phyloP scores from a whole-genome alignment of 2,797 vertebrate species.

The Phaenicophaeus curvirostris region DNA sequence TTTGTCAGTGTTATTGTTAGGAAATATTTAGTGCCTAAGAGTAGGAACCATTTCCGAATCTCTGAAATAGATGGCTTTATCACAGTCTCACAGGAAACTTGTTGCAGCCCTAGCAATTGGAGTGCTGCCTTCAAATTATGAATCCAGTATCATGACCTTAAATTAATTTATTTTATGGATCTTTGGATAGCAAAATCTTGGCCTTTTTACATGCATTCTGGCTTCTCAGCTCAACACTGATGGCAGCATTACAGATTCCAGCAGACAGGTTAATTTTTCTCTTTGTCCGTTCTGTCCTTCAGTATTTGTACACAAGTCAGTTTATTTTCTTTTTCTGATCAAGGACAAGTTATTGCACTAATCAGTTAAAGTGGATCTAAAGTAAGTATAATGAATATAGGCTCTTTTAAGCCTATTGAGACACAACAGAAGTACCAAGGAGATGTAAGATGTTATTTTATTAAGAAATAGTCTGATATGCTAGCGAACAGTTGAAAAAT shows the following conservation, averaged over 20 bases:
- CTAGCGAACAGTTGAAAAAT: not conserved
- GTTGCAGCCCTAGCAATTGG: not conserved
- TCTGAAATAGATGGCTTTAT: not conserved
- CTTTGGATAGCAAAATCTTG: not conserved
- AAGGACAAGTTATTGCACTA: not conserved
- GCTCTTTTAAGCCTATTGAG: not conserved
- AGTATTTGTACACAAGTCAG: not conserved
- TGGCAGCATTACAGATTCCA: slow-evolving; percentile 1
- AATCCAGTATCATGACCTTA: not conserved
- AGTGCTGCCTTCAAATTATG: not conserved
- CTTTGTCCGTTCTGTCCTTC: not conserved
- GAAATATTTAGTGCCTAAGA: not conserved
- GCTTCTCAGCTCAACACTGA: not conserved
- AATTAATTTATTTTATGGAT: not conserved
- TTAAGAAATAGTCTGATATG: not conserved
- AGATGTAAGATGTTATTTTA: not conserved
- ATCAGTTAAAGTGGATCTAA: not conserved
- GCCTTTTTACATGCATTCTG: not conserved
- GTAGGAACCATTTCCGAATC: not conserved
- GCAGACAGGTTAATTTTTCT: not conserved
- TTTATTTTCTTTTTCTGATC: not conserved
- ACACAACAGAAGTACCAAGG: not conserved
- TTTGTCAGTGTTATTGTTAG: not conserved
- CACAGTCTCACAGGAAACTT: not conserved
- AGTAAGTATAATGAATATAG: not conserved